Evolutionary conservation across 2,888 invertebrate genomes (phyloP).

Genomic region (Xanthorhoe spadicearia): DNA sequence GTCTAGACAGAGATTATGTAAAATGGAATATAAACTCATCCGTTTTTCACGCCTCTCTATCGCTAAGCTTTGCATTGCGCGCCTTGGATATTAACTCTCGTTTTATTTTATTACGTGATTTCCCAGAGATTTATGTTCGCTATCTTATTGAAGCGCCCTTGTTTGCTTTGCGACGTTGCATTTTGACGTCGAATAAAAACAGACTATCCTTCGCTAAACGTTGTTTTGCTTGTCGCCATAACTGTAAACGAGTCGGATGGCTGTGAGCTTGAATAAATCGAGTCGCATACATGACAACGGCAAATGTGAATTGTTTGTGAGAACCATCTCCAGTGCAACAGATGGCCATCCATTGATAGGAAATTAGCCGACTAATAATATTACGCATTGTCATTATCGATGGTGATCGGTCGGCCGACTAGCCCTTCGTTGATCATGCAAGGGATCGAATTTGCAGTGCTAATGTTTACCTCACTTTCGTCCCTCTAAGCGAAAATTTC

Average conservation of each 20-base stretch:
- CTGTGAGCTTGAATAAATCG: conserved; percentile 42
- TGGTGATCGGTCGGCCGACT: conserved; percentile 62
- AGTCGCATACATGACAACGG: conserved; percentile 37
- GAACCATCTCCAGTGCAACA: conserved; percentile 55
- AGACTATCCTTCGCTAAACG: conserved; percentile 40
- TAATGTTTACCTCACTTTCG: conserved; percentile 68
- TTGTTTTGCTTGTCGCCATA: conserved; percentile 44
- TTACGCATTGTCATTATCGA: conserved; percentile 76
- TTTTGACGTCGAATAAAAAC: conserved; percentile 52
- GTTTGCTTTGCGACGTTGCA: conserved; percentile 54
- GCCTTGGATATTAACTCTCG: conserved; percentile 63
- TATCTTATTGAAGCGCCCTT: conserved; percentile 56
- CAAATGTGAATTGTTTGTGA: conserved; percentile 44
- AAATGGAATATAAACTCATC: conserved; percentile 73
- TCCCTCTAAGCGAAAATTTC: conserved; percentile 80
- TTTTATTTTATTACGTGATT: conserved; percentile 70
- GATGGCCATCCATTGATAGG: conserved; percentile 67
- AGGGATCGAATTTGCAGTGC: conserved; percentile 67
- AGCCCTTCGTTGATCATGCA: conserved; percentile 75
- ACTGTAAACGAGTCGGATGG: conserved; percentile 50
- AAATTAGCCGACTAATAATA: conserved; percentile 70
- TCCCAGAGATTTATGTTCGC: conserved; percentile 56
- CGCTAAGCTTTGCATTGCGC: conserved; percentile 64
- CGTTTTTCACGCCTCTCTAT: conserved; percentile 70
- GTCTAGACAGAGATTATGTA: conserved; percentile 83